Percentiles rank a stretch among this genome's conserved stretches.
These are phyloP conservation scores for Rhogogaster chlorosoma DNA, from an alignment of 2,888 invertebrate species.

Conservation along the genomic window DNA sequence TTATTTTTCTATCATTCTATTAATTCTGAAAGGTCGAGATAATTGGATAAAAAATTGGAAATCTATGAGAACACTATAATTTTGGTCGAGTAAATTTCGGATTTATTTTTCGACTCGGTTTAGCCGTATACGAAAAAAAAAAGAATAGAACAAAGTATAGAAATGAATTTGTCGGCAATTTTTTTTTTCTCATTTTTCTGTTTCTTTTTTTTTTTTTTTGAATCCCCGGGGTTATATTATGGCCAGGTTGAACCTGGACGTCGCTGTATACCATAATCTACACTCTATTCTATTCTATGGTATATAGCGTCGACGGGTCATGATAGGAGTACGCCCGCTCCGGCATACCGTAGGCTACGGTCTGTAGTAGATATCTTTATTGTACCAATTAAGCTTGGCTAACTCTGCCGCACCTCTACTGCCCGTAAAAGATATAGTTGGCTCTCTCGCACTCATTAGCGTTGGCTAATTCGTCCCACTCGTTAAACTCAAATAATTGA, in stretches of 20 bases:
- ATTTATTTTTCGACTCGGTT: background rate
- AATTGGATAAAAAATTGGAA: no score
- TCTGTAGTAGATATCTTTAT: conserved; percentile 39
- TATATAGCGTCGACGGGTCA: background rate
- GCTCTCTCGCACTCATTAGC: conserved; percentile 37
- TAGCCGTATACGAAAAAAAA: background rate
- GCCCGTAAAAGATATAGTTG: conserved; percentile 33
- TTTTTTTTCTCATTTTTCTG: background rate
- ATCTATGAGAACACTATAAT: no score
- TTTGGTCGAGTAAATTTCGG: background rate
- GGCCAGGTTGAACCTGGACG: background rate
- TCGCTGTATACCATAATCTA: background rate
- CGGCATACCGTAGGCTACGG: conserved; percentile 2
- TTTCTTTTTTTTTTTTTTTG: background rate
- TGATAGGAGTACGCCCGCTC: background rate
- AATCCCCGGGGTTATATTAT: background rate
- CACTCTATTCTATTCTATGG: background rate
- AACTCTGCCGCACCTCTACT: conserved; percentile 28
- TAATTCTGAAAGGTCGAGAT: no score
- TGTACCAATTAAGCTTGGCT: conserved; percentile 41
- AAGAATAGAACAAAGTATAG: no score
- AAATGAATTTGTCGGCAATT: background rate
- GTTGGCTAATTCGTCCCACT: conserved; percentile 32
- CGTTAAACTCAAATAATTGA: conserved; percentile 40
- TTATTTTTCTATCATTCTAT: no score